phyloP scores from a whole-genome alignment of 2,113 vertebrate genomes.

The zebrafish (Danio rerio) region GRCz12tu NC_133192.1:17785501-17786000 shows the following conservation, averaged over 20 bases:
- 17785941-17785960: slow-evolving; percentile 52
- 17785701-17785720: slow-evolving; percentile 12
- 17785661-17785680: slow-evolving; percentile 26
- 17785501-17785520: slow-evolving; percentile 40
- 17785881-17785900: slow-evolving; percentile 52
- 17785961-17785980: slow-evolving; percentile 68
- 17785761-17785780: neutral
- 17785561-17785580: slow-evolving; percentile 47
- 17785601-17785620: slow-evolving; percentile 50
- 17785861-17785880: slow-evolving; percentile 61
- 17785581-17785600: slow-evolving; percentile 24
- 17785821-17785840: slow-evolving; percentile 43
- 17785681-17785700: slow-evolving; percentile 32
- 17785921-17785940: slow-evolving; percentile 62
- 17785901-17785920: slow-evolving; percentile 53
- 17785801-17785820: slow-evolving; percentile 37
- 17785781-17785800: neutral
- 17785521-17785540: slow-evolving; percentile 41
- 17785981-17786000: slow-evolving; percentile 64
- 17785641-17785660: slow-evolving; percentile 39
- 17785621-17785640: slow-evolving; percentile 32
- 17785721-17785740: slow-evolving; percentile 39
- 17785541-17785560: slow-evolving; percentile 45
- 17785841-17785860: slow-evolving; percentile 51
- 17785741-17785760: neutral